Conservation (phyloP, 23 tunicate species). For the Trididemnum miniatum region DNA sequence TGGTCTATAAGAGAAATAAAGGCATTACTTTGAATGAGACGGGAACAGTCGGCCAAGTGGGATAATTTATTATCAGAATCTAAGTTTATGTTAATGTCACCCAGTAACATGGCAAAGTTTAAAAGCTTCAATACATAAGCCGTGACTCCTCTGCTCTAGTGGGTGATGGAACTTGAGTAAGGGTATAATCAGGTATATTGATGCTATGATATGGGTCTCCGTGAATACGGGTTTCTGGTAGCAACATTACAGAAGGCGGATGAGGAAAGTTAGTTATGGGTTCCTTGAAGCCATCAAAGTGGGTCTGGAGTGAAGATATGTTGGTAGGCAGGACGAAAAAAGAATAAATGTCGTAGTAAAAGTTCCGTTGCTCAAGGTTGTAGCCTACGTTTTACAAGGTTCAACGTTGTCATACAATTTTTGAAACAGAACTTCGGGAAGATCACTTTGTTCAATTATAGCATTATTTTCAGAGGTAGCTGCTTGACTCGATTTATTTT, state of each 20-base stretch:
- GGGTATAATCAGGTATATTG: neutral
- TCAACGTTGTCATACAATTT: neutral
- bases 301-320: neutral
- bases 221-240: neutral
- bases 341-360: neutral
- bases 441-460: neutral
- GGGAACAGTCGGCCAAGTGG: neutral
- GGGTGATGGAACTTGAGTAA: neutral
- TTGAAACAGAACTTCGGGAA: neutral
- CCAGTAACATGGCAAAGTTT: neutral
- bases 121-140: neutral
- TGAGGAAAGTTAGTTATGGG: neutral
- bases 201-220: neutral
- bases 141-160: neutral
- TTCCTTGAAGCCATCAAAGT: neutral
- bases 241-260: neutral
- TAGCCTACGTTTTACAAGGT: neutral
- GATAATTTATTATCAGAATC: neutral
- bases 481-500: no score
- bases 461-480: neutral
- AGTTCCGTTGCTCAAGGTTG: neutral
- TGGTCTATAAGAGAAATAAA: no score
- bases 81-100: neutral
- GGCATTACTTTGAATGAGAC: neutral
- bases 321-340: neutral